Base-by-base conservation (phyloP, 2,797 vertebrate genomes). In the Coluber constrictor region DNA sequence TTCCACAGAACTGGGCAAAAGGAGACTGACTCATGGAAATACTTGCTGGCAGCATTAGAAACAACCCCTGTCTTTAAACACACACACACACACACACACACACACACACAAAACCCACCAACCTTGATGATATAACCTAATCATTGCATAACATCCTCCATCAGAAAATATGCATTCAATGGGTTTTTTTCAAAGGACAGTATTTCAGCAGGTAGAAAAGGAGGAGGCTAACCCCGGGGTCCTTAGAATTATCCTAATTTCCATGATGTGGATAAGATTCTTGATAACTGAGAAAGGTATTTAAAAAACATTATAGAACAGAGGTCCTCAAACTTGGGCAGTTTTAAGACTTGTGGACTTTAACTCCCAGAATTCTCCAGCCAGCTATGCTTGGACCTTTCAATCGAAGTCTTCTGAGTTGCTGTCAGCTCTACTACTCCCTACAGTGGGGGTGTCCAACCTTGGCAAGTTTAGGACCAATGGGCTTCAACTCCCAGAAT, bases 281-380 rank as follows among this genome's bases (percentile, higher is more conserved):
- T n/a, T 88, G 92, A 87, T 93, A 74, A n/a, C 11, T 60, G 43
- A n/a, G 32, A 92, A 87, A 12, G 51, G 88, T 87, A 18, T 83
- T 86, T 16, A 92, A 43, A 90, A 0, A 92, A 13, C 92, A 90
- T 56, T 11, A 3, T 2, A 5, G 43, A 51, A 43, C 43, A 43
- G 43, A 43, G 43, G 43, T 43, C 43, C 3, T 43, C 43, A 43
- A 43, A 43, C 47, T 54, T n/a, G 61, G 61, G 12, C 61, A 13
- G 15, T 11, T 66, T 66, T n/a, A 66, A 66, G 29, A n/a, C 27
- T 4, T n/a, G 12, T n/a, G 12, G 61, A n/a, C 29, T 5, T 66
- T 11, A n/a, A n/a, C 29, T n/a, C 27, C 61, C 61, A 63, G 61
- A 63, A 63, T 63, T 13, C 11, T 11, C 61, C 61, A 63, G 11